These are phyloP conservation scores for Xiphias gladius DNA, from an alignment of 2,113 vertebrate genomes.

Conservation along the genomic window DNA sequence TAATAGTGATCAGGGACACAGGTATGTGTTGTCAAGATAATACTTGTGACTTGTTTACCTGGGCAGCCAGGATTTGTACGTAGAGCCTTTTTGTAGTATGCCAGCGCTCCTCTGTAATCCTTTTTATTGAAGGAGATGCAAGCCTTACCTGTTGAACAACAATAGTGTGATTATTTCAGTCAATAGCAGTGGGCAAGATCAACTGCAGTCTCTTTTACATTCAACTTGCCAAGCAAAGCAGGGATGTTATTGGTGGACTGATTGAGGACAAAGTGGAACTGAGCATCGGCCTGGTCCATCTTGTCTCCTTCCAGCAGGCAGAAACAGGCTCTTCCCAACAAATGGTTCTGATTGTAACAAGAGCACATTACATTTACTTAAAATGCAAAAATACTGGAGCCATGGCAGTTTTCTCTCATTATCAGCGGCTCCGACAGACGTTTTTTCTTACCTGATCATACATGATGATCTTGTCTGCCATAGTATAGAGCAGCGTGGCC, in stretches of 20 bases:
- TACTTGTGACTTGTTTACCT: conserved; percentile 81
- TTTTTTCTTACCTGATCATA: conserved; percentile 93
- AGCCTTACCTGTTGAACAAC: conserved; percentile 90
- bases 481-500: conserved; percentile 97
- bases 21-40: not conserved
- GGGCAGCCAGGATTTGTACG: conserved; percentile 98
- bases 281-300: conserved; percentile 99
- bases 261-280: conserved; percentile 99
- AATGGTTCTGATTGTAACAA: conserved; percentile 91
- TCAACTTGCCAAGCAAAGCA: conserved; percentile 91
- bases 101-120: conserved; percentile 97
- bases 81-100: conserved; percentile 98
- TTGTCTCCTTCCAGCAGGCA: conserved; percentile 99
- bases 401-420: not conserved
- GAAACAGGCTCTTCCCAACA: conserved; percentile 98
- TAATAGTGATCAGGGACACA: not conserved
- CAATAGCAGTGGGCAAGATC: not conserved
- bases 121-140: conserved; percentile 99
- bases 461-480: conserved; percentile 99
- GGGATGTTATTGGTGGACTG: conserved; percentile 99
- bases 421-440: not conserved
- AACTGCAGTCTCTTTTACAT: not conserved
- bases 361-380: conserved; percentile 12
- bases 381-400: not conserved
- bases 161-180: conserved; percentile 6